Conservation (phyloP, 92 coral and sea anemone genomes). For the Bergia sp. region DNA sequence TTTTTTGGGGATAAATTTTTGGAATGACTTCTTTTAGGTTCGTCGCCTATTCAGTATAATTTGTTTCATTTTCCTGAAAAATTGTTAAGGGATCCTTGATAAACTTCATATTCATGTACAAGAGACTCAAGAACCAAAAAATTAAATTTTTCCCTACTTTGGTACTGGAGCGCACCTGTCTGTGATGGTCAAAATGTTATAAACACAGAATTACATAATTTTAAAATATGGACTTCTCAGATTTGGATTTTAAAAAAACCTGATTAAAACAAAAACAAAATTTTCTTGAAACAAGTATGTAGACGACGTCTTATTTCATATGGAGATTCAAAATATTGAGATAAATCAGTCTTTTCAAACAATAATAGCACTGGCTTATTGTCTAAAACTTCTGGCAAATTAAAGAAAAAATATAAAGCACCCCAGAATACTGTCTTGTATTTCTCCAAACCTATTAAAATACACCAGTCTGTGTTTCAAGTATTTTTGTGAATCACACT, state of each 20-base stretch:
- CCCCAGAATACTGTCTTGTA: neutral
- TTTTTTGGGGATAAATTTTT: neutral
- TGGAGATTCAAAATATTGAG: neutral
- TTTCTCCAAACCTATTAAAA: neutral
- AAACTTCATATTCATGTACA: neutral
- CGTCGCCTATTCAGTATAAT: neutral
- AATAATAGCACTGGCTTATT: neutral
- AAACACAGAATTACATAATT: neutral
- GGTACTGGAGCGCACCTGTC: neutral
- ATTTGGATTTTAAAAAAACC: neutral
- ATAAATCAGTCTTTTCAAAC: conserved; percentile 19
- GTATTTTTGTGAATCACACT: neutral
- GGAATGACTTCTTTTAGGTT: neutral
- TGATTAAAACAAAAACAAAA: neutral
- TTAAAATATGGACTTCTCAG: neutral
- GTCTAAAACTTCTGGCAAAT: neutral
- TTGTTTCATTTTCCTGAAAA: neutral
- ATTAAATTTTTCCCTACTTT: neutral
- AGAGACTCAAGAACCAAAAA: neutral
- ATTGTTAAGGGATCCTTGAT: neutral
- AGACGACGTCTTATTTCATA: neutral
- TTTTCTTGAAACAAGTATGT: neutral
- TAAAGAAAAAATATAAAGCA: neutral
- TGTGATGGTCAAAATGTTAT: neutral
- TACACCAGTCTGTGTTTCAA: neutral